Base-by-base conservation (phyloP, 1,140 invertebrate genomes). In the Phocides pigmalion region DNA sequence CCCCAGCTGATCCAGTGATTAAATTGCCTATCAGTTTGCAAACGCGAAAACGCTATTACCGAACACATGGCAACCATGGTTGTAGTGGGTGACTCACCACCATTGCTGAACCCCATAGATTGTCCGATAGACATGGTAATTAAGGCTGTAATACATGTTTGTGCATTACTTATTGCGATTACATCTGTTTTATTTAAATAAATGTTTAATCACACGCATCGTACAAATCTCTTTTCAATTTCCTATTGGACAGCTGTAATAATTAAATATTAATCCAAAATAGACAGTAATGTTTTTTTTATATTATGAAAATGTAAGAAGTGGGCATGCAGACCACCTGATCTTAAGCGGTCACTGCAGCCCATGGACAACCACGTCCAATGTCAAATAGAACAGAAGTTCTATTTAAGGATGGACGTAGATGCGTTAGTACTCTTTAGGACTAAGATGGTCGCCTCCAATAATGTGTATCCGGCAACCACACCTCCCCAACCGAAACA, bases 51-150 rank as follows among this genome's bases (percentile, higher is more conserved):
- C 39, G 51, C 64, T 70, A 70, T 68, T 70, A 69, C 64, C 66
- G 58, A 73, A 78, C 56, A 59, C 56, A 70, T 64, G 62, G 58
- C 54, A 56, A 35, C 58, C 50, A 44, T 64, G 44, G 54, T 59
- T 32, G 17, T 16, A 59, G 42, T 59, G 35, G 46, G 66, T 85
- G 82, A 85, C 72, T 85, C 82, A 83, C 66, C 65, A 73, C 76
- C 76, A 79, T 79, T 77, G 73, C 74, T 68, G 64, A 59, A 69
- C 72, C 66, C 66, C 56, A 68, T 68, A 66, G 76, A 79, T 79
- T 69, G 63, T 28, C 35, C 65, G 73, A 79, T 75, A 79, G 66
- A 61, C 41, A 73, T 73, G 68, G 66, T 79, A 79, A 79, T 74
- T 70, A 68, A 61, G 65, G 66, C 64, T 72, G 69, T 76, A 74